Evolutionary conservation across 2,113 vertebrate genomes (phyloP).

Genomic region (Gallinago undulata): DNA sequence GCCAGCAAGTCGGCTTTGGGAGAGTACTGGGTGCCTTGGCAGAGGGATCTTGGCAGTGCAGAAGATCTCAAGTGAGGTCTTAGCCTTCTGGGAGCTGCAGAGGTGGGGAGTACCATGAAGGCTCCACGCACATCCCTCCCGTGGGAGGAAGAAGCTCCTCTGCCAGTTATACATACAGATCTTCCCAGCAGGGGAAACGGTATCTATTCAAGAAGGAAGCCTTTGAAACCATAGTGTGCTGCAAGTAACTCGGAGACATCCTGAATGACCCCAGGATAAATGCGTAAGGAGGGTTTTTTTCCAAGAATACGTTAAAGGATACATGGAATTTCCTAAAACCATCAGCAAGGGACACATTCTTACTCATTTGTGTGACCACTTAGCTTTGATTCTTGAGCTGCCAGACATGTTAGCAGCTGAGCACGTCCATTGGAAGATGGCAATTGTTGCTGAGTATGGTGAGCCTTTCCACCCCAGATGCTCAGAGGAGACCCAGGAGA

Average conservation of each 20-base stretch:
- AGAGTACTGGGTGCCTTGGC: background rate
- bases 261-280: background rate
- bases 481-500: background rate
- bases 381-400: background rate
- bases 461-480: background rate
- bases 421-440: background rate
- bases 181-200: background rate
- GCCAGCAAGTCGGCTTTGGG: background rate
- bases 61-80: background rate
- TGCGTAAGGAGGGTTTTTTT: background rate
- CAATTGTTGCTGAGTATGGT: accelerated
- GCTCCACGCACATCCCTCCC: background rate
- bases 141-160: constrained; percentile 16
- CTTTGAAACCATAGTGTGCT: constrained; percentile 19
- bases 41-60: background rate
- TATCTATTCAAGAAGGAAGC: constrained; percentile 21
- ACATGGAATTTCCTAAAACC: background rate
- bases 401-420: background rate
- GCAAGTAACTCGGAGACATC: background rate
- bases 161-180: background rate
- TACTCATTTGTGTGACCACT: background rate
- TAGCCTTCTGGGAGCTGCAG: background rate
- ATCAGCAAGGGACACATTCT: background rate
- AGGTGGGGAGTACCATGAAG: background rate
- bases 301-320: background rate